Evolutionary conservation across 2,113 vertebrate genomes (phyloP).

Genomic region (Callocephalon fimbriatum): DNA sequence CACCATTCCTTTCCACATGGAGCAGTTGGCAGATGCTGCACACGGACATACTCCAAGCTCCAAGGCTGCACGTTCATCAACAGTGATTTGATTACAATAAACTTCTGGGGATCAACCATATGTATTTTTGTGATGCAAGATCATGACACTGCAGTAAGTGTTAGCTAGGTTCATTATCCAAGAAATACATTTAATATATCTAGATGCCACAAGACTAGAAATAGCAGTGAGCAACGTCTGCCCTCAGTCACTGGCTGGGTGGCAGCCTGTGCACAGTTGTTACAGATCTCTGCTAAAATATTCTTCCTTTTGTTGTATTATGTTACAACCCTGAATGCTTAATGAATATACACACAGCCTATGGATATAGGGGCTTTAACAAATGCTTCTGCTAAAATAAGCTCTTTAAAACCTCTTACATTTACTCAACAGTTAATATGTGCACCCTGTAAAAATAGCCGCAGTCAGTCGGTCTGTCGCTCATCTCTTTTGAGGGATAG

Average conservation of each 20-base stretch:
- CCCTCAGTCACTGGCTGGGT: background rate
- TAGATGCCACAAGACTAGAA: slow-evolving; percentile 23
- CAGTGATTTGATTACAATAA: background rate
- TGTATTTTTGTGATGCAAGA: background rate
- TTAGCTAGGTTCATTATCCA: background rate
- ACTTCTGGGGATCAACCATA: background rate
- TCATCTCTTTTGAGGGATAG: background rate
- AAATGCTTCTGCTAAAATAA: slow-evolving; percentile 68
- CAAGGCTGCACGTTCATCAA: background rate
- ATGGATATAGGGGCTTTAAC: slow-evolving; percentile 48
- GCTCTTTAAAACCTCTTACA: slow-evolving; percentile 49
- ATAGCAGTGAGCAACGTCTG: background rate
- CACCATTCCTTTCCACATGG: background rate
- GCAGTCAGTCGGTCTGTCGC: background rate
- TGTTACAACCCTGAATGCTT: slow-evolving; percentile 49
- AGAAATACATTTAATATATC: slow-evolving; percentile 14
- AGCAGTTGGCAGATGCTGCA: background rate
- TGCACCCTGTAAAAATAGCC: background rate
- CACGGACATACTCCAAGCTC: background rate
- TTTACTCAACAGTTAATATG: slow-evolving; percentile 15
- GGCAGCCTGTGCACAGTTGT: background rate
- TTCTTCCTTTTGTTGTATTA: slow-evolving; percentile 55
- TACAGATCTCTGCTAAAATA: slow-evolving; percentile 37
- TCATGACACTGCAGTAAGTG: slow-evolving; percentile 5
- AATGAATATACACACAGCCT: slow-evolving; percentile 38